Percentiles rank a stretch among this genome's conserved stretches.
phyloP scores from a whole-genome alignment of 2,797 vertebrate species.

The Sardinella longiceps region DNA sequence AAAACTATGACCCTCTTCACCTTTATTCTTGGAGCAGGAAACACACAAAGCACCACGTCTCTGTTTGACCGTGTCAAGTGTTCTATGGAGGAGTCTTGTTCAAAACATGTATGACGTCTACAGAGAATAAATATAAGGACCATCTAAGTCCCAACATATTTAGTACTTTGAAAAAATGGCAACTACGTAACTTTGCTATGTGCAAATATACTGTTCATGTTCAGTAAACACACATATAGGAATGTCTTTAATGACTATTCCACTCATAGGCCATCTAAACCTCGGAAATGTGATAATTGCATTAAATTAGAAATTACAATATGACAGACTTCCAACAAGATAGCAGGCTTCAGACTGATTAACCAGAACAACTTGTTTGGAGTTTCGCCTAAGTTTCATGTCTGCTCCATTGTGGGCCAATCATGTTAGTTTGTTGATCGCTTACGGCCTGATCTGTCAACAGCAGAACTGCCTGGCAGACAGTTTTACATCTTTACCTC shows the following conservation, averaged over 20 bases:
- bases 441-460: not conserved
- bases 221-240: not conserved
- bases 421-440: not conserved
- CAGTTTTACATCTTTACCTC: not conserved
- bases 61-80: not conserved
- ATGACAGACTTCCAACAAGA: not conserved
- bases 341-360: not conserved
- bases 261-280: not conserved
- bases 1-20: slow-evolving; percentile 2
- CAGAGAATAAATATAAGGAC: not conserved
- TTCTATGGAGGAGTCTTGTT: not conserved
- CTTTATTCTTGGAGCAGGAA: slow-evolving; percentile 43
- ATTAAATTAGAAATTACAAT: not conserved
- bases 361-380: slow-evolving; percentile 26
- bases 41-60: not conserved
- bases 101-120: not conserved
- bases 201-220: not conserved
- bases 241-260: not conserved
- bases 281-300: not conserved
- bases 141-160: no score
- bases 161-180: no score
- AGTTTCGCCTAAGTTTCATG: not conserved
- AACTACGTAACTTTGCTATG: no score
- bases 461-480: not conserved
- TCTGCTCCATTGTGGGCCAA: not conserved